Percentiles rank a stretch among this genome's conserved stretches.
Conservation (phyloP, 2,797 vertebrate genomes). For the Petrocephalus schoutedeni region DNA sequence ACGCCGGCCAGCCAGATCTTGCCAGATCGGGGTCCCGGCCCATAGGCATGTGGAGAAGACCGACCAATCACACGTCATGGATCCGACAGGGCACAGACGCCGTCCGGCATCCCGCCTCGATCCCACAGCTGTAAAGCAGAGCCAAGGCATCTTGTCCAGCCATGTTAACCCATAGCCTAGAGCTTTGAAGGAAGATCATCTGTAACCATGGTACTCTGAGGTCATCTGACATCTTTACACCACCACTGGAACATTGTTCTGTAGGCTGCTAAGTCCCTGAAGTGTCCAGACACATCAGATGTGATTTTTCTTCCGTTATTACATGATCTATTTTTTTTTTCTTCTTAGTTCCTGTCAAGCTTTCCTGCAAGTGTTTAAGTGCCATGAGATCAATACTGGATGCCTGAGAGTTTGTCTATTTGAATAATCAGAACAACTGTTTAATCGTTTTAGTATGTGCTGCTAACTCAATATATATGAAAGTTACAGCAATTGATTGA, state of each 20-base stretch:
- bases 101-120: neutral
- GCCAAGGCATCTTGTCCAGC: neutral
- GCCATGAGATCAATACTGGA: neutral
- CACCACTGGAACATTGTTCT: neutral
- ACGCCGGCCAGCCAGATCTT: neutral
- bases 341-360: neutral
- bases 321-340: neutral
- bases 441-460: neutral
- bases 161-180: no score
- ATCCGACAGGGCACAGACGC: neutral
- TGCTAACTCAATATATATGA: neutral
- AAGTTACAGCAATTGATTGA: neutral
- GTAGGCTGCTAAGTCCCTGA: neutral
- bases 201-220: neutral
- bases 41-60: neutral
- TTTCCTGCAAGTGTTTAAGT: neutral
- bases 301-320: neutral
- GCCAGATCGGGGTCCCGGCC: neutral
- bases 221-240: neutral
- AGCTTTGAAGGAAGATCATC: neutral
- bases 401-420: neutral
- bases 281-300: neutral
- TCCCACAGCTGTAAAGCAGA: neutral
- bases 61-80: neutral
- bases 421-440: neutral